Evolutionary conservation across 2,888 invertebrate species (phyloP).

Genomic region (Globia sparganii): DNA sequence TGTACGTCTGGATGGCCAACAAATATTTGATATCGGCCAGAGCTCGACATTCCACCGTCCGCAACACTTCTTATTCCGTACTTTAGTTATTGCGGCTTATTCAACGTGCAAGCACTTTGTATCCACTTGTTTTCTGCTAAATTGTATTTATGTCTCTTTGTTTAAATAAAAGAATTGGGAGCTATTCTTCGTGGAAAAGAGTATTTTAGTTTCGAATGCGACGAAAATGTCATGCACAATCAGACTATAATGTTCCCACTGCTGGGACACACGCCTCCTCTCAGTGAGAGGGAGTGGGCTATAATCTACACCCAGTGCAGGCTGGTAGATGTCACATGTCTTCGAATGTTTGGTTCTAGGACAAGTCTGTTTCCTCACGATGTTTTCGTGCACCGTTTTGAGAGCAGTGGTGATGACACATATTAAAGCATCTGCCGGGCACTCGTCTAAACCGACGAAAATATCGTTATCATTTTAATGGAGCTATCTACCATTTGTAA

Average conservation of each 20-base stretch:
- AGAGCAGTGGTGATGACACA: no score
- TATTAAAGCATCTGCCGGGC: no score
- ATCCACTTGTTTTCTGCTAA: constrained; percentile 39
- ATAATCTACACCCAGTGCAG: no score
- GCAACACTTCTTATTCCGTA: constrained; percentile 48
- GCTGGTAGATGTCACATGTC: no score
- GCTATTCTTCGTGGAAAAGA: constrained; percentile 1
- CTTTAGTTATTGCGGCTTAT: constrained; percentile 41
- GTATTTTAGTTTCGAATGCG: not conserved
- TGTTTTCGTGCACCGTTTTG: no score
- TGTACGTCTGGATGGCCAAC: constrained; percentile 51
- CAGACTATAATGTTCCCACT: no score
- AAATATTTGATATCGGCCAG: constrained; percentile 76
- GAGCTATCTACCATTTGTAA: not conserved
- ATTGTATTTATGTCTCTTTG: constrained; percentile 48
- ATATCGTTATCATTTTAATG: not conserved
- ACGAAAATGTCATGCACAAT: not conserved
- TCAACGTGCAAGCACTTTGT: constrained; percentile 49
- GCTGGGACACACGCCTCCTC: no score
- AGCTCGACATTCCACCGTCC: constrained; percentile 50
- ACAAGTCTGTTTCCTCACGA: no score
- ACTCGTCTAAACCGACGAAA: not conserved
- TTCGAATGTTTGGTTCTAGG: no score
- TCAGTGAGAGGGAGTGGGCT: no score
- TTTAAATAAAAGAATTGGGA: constrained; percentile 27